These are phyloP conservation scores for Periophthalmodon schlosseri DNA, from an alignment of 2,113 vertebrate genomes.

Conservation along the genomic window DNA sequence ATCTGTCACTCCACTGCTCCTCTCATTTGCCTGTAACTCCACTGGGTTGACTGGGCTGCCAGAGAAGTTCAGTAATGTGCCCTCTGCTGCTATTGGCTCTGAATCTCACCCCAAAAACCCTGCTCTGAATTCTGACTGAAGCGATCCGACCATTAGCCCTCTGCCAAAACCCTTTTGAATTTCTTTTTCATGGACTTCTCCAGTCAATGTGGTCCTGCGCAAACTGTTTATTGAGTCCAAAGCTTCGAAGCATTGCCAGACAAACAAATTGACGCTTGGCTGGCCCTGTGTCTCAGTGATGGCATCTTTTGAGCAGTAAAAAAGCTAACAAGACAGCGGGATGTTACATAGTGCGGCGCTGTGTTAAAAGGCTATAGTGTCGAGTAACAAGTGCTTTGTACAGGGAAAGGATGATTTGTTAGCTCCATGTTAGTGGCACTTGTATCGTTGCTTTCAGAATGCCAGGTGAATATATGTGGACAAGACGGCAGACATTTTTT, in stretches of 20 bases:
- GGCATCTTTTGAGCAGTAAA: constrained; percentile 19
- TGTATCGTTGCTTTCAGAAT: background rate
- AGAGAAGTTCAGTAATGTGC: constrained; percentile 17
- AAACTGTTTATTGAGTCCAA: constrained; percentile 43
- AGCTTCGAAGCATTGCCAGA: constrained; percentile 27
- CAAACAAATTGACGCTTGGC: constrained; percentile 32
- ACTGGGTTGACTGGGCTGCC: constrained; percentile 4
- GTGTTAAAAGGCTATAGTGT: constrained; percentile 8
- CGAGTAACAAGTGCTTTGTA: constrained; percentile 8
- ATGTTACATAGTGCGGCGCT: background rate
- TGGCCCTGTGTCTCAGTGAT: constrained; percentile 7
- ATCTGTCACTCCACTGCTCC: background rate
- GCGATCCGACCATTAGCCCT: constrained; percentile 31
- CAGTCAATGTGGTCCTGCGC: constrained; percentile 20
- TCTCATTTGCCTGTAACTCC: constrained; percentile 14
- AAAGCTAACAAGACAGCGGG: constrained; percentile 26
- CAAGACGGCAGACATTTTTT: background rate
- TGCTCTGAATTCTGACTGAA: constrained; percentile 39
- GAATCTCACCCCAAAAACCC: constrained; percentile 11
- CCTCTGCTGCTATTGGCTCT: constrained; percentile 19
- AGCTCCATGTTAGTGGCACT: background rate
- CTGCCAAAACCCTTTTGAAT: constrained; percentile 39
- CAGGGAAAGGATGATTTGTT: constrained; percentile 3
- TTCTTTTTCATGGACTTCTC: constrained; percentile 22
- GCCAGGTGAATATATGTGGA: background rate